Base-by-base conservation (phyloP, 2,888 invertebrate genomes). In the Hecatera dysodea region DNA sequence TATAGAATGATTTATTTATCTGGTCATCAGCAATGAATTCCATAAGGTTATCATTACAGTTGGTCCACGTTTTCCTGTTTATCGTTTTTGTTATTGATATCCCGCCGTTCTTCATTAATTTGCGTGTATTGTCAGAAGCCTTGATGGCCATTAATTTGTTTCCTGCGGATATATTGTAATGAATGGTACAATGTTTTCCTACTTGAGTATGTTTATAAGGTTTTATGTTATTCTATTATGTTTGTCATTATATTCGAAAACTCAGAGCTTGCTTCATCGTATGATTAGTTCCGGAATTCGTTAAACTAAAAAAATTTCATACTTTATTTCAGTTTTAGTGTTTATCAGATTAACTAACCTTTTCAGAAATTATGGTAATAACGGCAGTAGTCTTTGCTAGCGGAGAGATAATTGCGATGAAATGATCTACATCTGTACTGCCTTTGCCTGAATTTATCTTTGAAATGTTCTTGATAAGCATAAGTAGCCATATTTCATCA, bases 61-160 rank as follows among this genome's bases (percentile, higher is more conserved):
- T 17, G 46, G 27, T 48, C 39, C 15, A 69, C 46, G 46, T 33
- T 69, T 74, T 75, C 53, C 59, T 57, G 7, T 52, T 59, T 15
- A 72, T 62, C 29, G 44, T 75, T n/a, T 72, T 50, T 59, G 12
- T 50, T 71, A 76, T 76, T 66, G 59, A 62, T 66, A 48, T 53
- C 62, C 57, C 66, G 62, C 62, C 48, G 75, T 27, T 66, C 68
- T 63, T 50, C 33, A 55, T 68, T 55, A 2, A 53, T 68, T 63
- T 63, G 63, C 44, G 59, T 44, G 42, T 19, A 33, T 36, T 63
- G 39, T 56, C 44, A 53, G 53, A 36, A 57, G 27, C 60, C 55
- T 56, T 75, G 56, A 57, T 59, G 22, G 11, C 9, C 52, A 75
- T 66, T 66, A 53, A 65, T 66, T 75, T 71, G 46, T 27, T 75